Base-by-base conservation (phyloP, 2,113 vertebrate genomes). In the Lamprologus speciosus region DNA sequence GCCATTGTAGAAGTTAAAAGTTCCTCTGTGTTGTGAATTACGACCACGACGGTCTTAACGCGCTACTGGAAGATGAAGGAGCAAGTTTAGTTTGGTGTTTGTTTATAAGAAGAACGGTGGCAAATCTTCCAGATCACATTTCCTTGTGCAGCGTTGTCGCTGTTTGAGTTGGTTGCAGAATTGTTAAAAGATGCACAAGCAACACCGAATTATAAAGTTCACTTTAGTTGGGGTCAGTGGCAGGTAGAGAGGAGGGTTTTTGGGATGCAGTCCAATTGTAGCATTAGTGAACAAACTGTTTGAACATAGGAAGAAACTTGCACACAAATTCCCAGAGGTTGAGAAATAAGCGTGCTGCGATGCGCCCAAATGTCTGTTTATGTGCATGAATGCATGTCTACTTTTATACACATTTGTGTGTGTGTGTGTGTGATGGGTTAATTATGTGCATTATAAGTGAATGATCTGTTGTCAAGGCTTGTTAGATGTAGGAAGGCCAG, bases 381-480 rank as follows among this genome's bases (percentile, higher is more conserved):
- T 87, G 85, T 85, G 90, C 86, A 75, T 80, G 89, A 83, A 88
- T 80, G 54, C 80, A 35, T 84, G 80, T 47, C 26, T 70, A 37
- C 58, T 47, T 31, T 58, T 83, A 45, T 63, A 42, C 75, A 85
- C 58, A 40, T 47, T 42, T 51, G 37, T 57, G 19, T 50, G 63
- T 58, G 68, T 87, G 84, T 40, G 86, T 93, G 89, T 91, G 95
- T 95, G 95, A 96, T 93, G 93, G 93, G 94, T 95, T 97, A 95
- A 97, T 96, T 96, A 96, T 94, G 93, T 89, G 90, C 87, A 93
- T 93, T 95, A 95, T 91, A 96, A 95, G 93, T 94, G 94, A 95
- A 95, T 93, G 93, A 95, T 95, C 92, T 94, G 93, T 95, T 95
- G 94, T 96, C 95, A 96, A 95, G 94, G 92, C 92, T 94, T 95